phyloP scores from a whole-genome alignment of 2,797 vertebrate genomes.

The Tragopan temminckii region DNA sequence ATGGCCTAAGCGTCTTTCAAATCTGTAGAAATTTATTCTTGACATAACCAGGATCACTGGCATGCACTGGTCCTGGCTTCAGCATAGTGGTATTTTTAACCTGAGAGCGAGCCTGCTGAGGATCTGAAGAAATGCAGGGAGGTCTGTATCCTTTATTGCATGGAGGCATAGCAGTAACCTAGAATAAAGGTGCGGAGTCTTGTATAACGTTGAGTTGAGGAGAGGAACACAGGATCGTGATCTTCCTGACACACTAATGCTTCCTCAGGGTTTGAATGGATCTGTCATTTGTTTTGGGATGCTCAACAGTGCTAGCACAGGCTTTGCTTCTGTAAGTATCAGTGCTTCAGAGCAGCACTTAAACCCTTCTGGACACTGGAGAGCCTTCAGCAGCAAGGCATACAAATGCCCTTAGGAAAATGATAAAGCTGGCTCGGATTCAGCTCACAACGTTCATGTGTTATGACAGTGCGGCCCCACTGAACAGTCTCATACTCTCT shows the following conservation, averaged over 20 bases:
- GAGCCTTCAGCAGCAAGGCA: neutral
- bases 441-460: neutral
- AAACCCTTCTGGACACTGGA: neutral
- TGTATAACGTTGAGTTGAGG: neutral
- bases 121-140: neutral
- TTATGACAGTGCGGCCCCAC: accelerated
- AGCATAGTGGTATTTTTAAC: neutral
- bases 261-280: neutral
- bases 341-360: accelerated
- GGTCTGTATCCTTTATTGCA: neutral
- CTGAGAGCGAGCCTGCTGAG: accelerated
- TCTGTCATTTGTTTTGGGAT: accelerated
- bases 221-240: neutral
- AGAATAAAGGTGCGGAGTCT: neutral
- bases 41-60: neutral
- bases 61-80: neutral
- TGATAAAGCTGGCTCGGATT: neutral
- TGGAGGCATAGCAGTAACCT: neutral
- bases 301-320: neutral
- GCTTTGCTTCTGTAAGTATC: neutral
- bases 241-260: neutral
- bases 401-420: neutral
- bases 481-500: neutral
- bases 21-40: neutral
- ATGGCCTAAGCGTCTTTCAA: neutral